Conservation (phyloP, 1,140 invertebrate species). For the Scaptomyza hsui region DNA sequence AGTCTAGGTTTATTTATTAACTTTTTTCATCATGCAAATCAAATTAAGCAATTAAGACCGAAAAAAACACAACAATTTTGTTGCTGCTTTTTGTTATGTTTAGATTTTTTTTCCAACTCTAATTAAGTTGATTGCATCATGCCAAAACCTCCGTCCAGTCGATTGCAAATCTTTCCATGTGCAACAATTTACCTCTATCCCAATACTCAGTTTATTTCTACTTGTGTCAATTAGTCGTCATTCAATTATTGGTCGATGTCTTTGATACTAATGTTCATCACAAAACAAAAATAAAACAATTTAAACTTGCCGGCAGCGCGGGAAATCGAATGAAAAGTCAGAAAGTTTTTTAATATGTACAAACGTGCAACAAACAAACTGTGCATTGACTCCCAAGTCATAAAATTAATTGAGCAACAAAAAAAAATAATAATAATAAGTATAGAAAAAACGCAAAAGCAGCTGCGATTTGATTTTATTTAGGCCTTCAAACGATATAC, state of each 20-base stretch:
- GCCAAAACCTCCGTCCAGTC: neutral
- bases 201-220: slow-evolving; percentile 11
- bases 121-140: slow-evolving; percentile 34
- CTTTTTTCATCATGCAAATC: slow-evolving; percentile 69
- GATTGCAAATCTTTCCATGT: slow-evolving; percentile 41
- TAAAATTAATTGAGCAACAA: slow-evolving; percentile 74
- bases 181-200: slow-evolving; percentile 31
- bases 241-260: slow-evolving; percentile 1
- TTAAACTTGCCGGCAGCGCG: slow-evolving; percentile 27
- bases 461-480: slow-evolving; percentile 45
- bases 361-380: neutral
- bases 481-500: slow-evolving; percentile 68
- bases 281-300: neutral
- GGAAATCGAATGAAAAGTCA: slow-evolving; percentile 55
- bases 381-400: slow-evolving; percentile 25
- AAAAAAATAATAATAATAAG: neutral
- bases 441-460: slow-evolving; percentile 39
- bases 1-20: slow-evolving; percentile 44
- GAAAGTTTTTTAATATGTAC: slow-evolving; percentile 56
- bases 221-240: slow-evolving; percentile 13
- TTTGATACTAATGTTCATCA: slow-evolving; percentile 13
- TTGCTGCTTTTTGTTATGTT: neutral
- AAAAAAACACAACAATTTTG: neutral
- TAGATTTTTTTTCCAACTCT: slow-evolving; percentile 32
- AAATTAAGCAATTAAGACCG: slow-evolving; percentile 73